phyloP scores from a whole-genome alignment of 2,113 vertebrate species.

The Baryphthengus martii region DNA sequence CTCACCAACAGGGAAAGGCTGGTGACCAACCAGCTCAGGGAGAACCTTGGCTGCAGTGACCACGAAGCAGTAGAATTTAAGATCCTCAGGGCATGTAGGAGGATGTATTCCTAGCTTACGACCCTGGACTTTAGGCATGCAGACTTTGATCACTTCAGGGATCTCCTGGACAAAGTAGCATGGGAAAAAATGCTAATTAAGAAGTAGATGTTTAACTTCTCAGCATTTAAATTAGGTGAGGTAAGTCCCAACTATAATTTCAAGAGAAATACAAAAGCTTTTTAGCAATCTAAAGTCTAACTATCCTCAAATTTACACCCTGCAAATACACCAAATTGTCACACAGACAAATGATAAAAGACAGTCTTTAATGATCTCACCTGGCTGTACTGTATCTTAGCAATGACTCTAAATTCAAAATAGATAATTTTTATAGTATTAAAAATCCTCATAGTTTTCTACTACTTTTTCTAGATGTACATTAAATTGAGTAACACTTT shows the following conservation, averaged over 20 bases:
- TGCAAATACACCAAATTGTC: neutral
- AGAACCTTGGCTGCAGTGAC: too few species aligned
- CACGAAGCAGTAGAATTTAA: too few species aligned
- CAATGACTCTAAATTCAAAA: neutral
- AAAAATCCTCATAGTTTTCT: neutral
- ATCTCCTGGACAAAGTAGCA: too few species aligned
- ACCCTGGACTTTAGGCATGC: too few species aligned
- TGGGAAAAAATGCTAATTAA: neutral
- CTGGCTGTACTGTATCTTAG: neutral
- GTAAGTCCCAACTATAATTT: neutral
- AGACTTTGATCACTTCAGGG: too few species aligned
- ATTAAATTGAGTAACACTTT: neutral
- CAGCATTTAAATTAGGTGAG: neutral
- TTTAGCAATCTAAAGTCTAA: neutral
- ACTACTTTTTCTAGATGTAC: neutral
- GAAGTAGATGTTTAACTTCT: neutral
- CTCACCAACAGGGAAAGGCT: too few species aligned
- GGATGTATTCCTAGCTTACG: too few species aligned
- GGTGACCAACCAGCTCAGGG: too few species aligned
- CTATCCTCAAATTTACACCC: neutral
- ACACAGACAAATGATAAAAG: neutral
- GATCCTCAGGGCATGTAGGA: too few species aligned
- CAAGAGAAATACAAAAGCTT: neutral
- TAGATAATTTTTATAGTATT: neutral
- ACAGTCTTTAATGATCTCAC: neutral